phyloP scores from a whole-genome alignment of 2,797 vertebrate genomes.

The Tachyglossus aculeatus region DNA sequence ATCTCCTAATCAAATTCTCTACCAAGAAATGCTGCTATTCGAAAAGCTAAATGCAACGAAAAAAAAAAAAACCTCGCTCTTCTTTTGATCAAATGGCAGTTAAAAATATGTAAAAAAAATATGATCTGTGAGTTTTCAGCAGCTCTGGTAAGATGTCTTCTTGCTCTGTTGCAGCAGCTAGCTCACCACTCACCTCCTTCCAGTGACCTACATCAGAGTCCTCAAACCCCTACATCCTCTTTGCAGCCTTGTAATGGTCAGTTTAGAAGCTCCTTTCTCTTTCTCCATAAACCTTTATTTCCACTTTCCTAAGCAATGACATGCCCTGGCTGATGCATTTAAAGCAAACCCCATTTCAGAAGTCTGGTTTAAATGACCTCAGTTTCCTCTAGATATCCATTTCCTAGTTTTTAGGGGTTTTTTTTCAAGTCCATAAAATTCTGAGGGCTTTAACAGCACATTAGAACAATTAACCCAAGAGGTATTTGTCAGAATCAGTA shows the following conservation, averaged over 20 bases:
- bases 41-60: background rate
- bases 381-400: too few species aligned
- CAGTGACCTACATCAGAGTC: rapidly evolving
- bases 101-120: background rate
- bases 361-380: too few species aligned
- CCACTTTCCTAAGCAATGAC: background rate
- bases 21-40: background rate
- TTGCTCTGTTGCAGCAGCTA: too few species aligned
- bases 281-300: background rate
- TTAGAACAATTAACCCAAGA: too few species aligned
- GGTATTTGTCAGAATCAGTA: too few species aligned
- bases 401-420: too few species aligned
- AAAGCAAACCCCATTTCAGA: background rate
- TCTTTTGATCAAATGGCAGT: background rate
- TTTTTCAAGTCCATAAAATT: too few species aligned
- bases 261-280: background rate
- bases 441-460: too few species aligned
- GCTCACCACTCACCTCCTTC: background rate
- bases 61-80: background rate
- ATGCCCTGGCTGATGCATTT: background rate
- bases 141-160: background rate
- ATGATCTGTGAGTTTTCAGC: background rate
- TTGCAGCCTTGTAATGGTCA: rapidly evolving
- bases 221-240: background rate
- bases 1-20: background rate